phyloP scores from a whole-genome alignment of 2,888 invertebrate species.

The Nephrotoma guestfalica region DNA sequence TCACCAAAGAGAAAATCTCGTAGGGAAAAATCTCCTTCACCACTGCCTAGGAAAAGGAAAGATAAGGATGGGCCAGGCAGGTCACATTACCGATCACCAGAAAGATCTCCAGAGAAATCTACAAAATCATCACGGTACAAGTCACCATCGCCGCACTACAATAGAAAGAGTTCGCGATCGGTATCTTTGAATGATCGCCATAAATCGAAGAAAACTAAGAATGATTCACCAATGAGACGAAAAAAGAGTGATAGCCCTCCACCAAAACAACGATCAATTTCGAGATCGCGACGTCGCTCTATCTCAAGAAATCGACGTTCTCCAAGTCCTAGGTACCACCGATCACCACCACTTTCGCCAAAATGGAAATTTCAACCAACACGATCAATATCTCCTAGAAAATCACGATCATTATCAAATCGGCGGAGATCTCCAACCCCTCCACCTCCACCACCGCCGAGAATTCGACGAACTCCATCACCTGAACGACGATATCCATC shows the following conservation, averaged over 20 bases:
- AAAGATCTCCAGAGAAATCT: background rate
- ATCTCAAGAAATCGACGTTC: conserved; percentile 6
- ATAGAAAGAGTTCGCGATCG: conserved; percentile 9
- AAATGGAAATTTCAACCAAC: conserved; percentile 11
- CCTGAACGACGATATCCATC: background rate
- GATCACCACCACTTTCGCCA: conserved; percentile 2
- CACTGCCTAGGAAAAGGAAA: background rate
- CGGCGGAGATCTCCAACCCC: background rate
- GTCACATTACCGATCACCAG: background rate
- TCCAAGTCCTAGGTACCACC: conserved; percentile 9
- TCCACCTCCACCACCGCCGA: background rate
- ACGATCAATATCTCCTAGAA: conserved; percentile 9
- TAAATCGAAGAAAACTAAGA: background rate
- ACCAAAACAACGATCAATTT: background rate
- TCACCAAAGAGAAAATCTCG: conserved; percentile 8
- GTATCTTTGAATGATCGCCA: background rate
- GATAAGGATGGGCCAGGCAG: background rate
- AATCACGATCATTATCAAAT: background rate
- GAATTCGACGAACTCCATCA: background rate
- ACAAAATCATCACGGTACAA: conserved; percentile 5
- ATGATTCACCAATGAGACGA: background rate
- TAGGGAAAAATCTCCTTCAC: background rate
- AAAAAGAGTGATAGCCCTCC: background rate
- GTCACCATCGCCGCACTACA: background rate
- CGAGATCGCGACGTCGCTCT: conserved; percentile 8